Evolutionary conservation across 2,888 invertebrate genomes (phyloP).

Genomic region (Leptinotarsa peninsularis): DNA sequence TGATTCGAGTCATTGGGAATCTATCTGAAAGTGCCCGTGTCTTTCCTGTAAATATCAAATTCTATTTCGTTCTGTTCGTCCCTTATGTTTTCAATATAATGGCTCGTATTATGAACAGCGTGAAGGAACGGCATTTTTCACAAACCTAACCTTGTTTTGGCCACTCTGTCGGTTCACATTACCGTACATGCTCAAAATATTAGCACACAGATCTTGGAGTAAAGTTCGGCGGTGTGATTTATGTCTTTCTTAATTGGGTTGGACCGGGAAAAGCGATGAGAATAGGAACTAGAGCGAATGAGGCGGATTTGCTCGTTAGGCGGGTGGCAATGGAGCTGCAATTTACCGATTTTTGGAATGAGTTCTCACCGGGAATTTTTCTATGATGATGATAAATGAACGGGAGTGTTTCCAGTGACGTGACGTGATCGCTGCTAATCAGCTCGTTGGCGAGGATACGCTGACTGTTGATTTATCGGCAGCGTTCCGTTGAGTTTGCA

Average conservation of each 20-base stretch:
- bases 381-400: conserved; percentile 13
- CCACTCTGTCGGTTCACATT: background rate
- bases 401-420: background rate
- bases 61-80: too few species aligned
- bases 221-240: conserved; percentile 59
- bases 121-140: too few species aligned
- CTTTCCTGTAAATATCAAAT: too few species aligned
- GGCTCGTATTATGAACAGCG: too few species aligned
- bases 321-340: background rate
- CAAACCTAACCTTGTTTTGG: background rate
- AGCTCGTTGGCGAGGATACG: background rate
- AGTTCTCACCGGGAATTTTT: conserved; percentile 4
- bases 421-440: conserved; percentile 1
- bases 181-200: conserved; percentile 58
- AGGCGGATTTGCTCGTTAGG: conserved; percentile 13
- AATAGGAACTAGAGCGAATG: conserved; percentile 10
- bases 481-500: background rate
- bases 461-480: background rate
- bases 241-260: conserved; percentile 58
- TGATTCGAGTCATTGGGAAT: too few species aligned
- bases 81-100: too few species aligned
- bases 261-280: conserved; percentile 50
- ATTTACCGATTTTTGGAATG: conserved; percentile 8
- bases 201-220: conserved; percentile 56
- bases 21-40: too few species aligned